Evolutionary conservation across 2,113 vertebrate genomes (phyloP).

Genomic region (Arothron firmamentum): DNA sequence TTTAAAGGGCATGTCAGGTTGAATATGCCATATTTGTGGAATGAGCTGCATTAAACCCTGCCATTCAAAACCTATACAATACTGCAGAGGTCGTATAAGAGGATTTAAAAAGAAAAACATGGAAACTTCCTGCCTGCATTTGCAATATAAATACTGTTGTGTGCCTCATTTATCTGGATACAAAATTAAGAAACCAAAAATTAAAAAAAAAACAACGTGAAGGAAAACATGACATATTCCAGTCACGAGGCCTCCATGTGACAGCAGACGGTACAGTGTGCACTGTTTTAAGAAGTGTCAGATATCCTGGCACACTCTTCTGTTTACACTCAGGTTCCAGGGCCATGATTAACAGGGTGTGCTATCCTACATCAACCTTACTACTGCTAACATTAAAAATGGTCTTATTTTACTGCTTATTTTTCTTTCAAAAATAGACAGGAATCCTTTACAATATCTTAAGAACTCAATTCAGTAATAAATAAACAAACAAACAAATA

Average conservation of each 20-base stretch:
- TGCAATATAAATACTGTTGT: background rate
- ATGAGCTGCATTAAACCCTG: slow-evolving; percentile 17
- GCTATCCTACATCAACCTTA: background rate
- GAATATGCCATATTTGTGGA: slow-evolving; percentile 38
- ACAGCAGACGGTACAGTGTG: background rate
- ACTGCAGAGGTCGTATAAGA: slow-evolving; percentile 27
- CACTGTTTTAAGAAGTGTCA: slow-evolving; percentile 22
- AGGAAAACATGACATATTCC: background rate
- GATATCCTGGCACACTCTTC: slow-evolving; percentile 16
- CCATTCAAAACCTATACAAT: slow-evolving; percentile 29
- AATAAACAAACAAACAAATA: no score
- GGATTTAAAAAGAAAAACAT: slow-evolving; percentile 10
- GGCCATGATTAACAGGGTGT: slow-evolving; percentile 17
- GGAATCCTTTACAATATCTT: no score
- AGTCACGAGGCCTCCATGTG: slow-evolving; percentile 15
- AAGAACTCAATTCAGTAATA: no score
- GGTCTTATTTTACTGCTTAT: no score
- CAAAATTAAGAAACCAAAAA: background rate
- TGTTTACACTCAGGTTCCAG: slow-evolving; percentile 30
- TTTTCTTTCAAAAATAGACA: background rate
- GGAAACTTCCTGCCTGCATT: background rate
- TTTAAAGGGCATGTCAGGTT: slow-evolving; percentile 60
- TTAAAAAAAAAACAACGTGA: background rate
- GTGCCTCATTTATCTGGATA: no score
- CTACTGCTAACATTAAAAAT: background rate